Percentiles rank a stretch among this genome's conserved stretches.
Conservation (phyloP, 2,113 vertebrate genomes). For the Alexandromys fortis region DNA sequence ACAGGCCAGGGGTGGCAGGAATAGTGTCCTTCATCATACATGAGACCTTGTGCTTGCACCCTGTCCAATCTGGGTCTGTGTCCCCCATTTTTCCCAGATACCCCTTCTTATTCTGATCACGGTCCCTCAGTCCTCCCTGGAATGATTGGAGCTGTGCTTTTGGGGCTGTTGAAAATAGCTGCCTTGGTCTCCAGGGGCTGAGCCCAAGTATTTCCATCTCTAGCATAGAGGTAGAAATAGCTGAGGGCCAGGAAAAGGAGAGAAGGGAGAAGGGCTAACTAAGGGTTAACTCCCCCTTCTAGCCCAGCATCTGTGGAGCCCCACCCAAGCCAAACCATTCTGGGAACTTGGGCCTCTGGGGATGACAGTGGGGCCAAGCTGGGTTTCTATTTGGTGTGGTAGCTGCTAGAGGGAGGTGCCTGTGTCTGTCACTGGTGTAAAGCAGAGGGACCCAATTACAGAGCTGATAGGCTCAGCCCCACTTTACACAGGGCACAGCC, state of each 20-base stretch:
- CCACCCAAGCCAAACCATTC: constrained; percentile 25
- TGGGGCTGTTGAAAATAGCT: constrained; percentile 77
- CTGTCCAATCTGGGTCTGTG: background rate
- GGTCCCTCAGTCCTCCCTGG: constrained; percentile 36
- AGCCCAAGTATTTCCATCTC: constrained; percentile 77
- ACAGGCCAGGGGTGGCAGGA: too few relatives aligned
- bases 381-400: background rate
- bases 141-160: constrained; percentile 68
- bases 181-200: constrained; percentile 71
- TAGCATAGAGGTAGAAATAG: constrained; percentile 77
- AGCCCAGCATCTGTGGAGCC: background rate
- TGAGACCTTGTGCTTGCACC: constrained; percentile 17
- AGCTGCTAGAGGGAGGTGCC: background rate
- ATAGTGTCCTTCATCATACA: too few relatives aligned
- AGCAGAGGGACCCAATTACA: background rate
- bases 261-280: constrained; percentile 48
- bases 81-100: background rate
- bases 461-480: background rate
- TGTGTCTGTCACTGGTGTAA: background rate
- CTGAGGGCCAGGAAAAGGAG: constrained; percentile 45
- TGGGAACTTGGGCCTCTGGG: constrained; percentile 43
- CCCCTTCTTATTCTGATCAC: background rate
- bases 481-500: background rate
- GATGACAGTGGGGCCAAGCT: background rate
- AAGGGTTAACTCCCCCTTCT: constrained; percentile 44